A percentile compares a stretch with the other conserved stretches of the same genome.
phyloP scores from a whole-genome alignment of 2,113 vertebrate genomes.

The Romanogobio albipinnatus region DNA sequence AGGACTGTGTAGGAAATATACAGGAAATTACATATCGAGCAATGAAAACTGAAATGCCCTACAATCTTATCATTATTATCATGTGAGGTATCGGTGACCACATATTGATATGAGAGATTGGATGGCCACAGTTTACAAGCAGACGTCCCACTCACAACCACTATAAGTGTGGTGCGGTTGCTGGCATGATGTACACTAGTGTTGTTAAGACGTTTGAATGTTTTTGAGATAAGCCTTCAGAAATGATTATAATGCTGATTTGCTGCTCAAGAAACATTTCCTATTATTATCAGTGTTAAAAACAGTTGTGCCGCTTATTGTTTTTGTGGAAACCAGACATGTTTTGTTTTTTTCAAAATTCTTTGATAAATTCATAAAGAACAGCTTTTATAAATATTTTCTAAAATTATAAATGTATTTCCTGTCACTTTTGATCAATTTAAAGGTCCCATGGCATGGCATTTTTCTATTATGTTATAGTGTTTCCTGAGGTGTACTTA shows the following conservation, averaged over 20 bases:
- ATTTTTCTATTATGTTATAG: no score
- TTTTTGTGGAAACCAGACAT: no score
- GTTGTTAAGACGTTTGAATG: background rate
- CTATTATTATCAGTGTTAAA: background rate
- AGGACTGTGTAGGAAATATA: background rate
- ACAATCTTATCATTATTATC: background rate
- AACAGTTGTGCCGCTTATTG: no score
- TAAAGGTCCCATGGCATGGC: no score
- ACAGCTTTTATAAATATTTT: no score
- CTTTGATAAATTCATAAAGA: no score
- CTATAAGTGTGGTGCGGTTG: background rate
- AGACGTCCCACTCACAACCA: no score
- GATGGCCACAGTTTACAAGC: background rate
- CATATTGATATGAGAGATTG: background rate
- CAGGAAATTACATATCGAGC: background rate
- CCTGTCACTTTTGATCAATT: background rate
- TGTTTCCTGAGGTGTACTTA: no score
- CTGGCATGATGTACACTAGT: background rate
- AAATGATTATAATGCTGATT: background rate
- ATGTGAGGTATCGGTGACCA: background rate
- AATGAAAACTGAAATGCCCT: background rate
- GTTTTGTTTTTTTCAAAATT: no score
- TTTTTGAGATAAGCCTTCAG: no score
- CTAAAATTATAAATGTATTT: background rate
- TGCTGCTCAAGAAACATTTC: background rate